Percentiles rank a stretch among this genome's conserved stretches.
These are phyloP conservation scores for Petrolisthes cinctipes DNA, from an alignment of 2,888 invertebrate species.

Conservation along the genomic window DNA sequence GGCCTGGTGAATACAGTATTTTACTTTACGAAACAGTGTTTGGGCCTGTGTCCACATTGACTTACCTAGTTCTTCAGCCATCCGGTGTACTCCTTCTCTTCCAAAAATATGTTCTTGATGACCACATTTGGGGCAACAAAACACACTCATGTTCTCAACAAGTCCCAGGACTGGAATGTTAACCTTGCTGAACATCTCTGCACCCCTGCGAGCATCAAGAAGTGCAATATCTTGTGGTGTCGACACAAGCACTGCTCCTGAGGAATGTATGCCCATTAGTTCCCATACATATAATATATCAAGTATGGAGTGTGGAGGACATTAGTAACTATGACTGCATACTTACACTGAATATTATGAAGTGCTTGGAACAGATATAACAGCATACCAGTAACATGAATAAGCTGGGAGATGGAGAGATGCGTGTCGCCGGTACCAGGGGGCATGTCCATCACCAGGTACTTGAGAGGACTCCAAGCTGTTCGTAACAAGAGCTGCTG, in stretches of 20 bases:
- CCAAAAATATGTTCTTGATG: slow-evolving; percentile 71
- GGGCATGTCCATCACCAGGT: slow-evolving; percentile 92
- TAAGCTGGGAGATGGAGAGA: slow-evolving; percentile 88
- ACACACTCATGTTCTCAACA: slow-evolving; percentile 71
- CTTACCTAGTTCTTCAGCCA: slow-evolving; percentile 61
- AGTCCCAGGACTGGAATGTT: slow-evolving; percentile 69
- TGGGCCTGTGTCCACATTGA: background rate
- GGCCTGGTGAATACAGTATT: background rate
- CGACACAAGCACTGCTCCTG: slow-evolving; percentile 66
- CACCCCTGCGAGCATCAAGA: slow-evolving; percentile 65
- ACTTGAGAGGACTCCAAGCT: slow-evolving; percentile 89
- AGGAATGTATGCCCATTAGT: background rate
- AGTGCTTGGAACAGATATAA: too few species aligned
- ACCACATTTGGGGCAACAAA: slow-evolving; percentile 69
- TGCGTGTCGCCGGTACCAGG: slow-evolving; percentile 98
- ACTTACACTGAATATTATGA: too few species aligned
- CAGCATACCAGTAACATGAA: slow-evolving; percentile 76
- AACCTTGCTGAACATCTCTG: slow-evolving; percentile 65
- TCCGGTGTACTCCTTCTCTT: slow-evolving; percentile 67
- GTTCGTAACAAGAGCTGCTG: slow-evolving; percentile 87
- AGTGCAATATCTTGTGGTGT: slow-evolving; percentile 67
- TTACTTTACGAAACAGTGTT: background rate
- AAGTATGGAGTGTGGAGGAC: too few species aligned
- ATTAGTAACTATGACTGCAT: too few species aligned
- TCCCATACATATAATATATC: too few species aligned